Base-by-base conservation (phyloP, 2,113 vertebrate species). In the Marcusenius ussheri region DNA sequence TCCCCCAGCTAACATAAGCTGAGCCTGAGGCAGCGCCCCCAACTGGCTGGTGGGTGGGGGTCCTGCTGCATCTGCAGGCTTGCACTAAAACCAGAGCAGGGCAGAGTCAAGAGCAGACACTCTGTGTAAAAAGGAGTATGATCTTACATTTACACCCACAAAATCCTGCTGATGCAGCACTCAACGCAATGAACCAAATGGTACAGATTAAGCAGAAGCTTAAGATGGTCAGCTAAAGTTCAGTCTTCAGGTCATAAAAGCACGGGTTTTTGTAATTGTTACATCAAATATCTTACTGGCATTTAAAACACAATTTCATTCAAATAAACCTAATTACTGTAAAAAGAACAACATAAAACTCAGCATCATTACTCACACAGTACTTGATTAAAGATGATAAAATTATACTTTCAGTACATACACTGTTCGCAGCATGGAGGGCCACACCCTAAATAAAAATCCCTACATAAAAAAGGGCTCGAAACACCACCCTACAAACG, bases 1-100 rank as follows among this genome's bases (percentile, higher is more conserved):
- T 95, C 98, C 98, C 95, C 98, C 97, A 89, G 97, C 96, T 96
- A 99, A 96, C 98, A 99, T 98, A 90, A 99, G 97, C 96, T 98
- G 98, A 90, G 98, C 97, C 95, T 98, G 98, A 94, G 97, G 97
- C 94, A 98, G 96, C 93, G 96, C 96, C 53, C 96, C 96, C 96
- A 98, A 97, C 96, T 98, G 97, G 96, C 95, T 96, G 94, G 97
- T 96, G 95, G 96, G 96, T 93, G 96, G 96, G 90, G 96, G 95
- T 94, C 98, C 96, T 94, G 96, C 96, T 74, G 97, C 96, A 95
- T 98, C 97, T 96, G 98, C 98, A 95, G 96, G 96, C 94, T 99
- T 98, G 95, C 96, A 97, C 97, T 98, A 96, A 93, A 93, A 92
- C 94, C 92, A 92, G 93, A 96, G 95, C 90, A 94, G 87, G 91